These are phyloP conservation scores for Agrotis ipsilon DNA, from an alignment of 2,888 invertebrate species.

Conservation along the genomic window DNA sequence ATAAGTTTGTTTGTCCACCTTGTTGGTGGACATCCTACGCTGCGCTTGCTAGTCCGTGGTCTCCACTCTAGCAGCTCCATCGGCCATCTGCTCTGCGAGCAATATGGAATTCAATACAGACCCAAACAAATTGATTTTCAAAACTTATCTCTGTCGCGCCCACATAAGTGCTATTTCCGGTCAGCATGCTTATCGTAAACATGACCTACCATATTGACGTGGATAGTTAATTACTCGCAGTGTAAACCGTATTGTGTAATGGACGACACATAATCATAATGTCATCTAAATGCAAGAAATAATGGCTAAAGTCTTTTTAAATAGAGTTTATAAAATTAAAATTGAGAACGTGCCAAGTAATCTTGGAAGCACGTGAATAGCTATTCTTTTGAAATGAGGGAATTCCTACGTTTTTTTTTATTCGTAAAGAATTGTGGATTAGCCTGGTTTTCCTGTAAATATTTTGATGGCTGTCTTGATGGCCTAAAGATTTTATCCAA, in stretches of 20 bases:
- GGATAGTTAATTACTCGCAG: neutral
- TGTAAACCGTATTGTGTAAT: conserved; percentile 21
- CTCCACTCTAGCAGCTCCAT: no score
- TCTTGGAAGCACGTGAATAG: conserved; percentile 47
- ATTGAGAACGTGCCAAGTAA: conserved; percentile 61
- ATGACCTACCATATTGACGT: conserved; percentile 43
- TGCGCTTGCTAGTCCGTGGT: no score
- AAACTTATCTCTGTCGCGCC: neutral
- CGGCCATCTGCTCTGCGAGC: no score
- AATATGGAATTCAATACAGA: no score
- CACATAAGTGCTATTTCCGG: neutral
- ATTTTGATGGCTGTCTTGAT: no score
- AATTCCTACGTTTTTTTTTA: conserved; percentile 12
- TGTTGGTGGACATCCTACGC: no score
- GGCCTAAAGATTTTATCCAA: no score
- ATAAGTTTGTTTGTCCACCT: no score
- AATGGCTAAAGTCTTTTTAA: conserved; percentile 33
- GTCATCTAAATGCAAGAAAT: conserved; percentile 41
- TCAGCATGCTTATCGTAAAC: conserved; percentile 1
- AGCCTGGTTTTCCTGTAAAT: neutral
- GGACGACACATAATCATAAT: conserved; percentile 15
- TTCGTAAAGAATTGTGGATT: neutral
- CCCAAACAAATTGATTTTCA: neutral
- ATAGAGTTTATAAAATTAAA: conserved; percentile 49
- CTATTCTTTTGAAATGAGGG: conserved; percentile 39